Evolutionary conservation across 2,797 vertebrate genomes (phyloP), one percentile per base, ranked within the genome.

Genomic region (Cyprinodon diabolis): DNA sequence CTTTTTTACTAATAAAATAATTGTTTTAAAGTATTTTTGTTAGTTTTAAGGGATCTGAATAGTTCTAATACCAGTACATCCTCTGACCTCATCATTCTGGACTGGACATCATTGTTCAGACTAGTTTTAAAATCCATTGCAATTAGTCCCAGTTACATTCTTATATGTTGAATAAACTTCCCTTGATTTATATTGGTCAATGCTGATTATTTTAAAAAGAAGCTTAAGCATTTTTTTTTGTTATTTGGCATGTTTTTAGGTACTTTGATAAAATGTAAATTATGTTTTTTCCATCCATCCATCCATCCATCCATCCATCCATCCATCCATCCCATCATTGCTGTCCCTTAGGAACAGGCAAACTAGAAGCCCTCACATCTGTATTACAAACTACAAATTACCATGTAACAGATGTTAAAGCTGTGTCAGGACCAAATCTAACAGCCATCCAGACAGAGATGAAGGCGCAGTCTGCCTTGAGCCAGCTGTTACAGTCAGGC

Each of bases 331-430:
- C 40, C 40, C 30, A 30, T 30, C 1, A 30, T 74, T 70, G 43
- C 43, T 47, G 49, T 68, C 79, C 56, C 69, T 76, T 57, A 23
- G 65, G 69, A 66, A 30, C 71, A 21, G 43, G 70, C 54, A 75
- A 23, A 74, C 58, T 5, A 45, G 13, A 23, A 69, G 19, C 68
- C 45, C 68, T 23, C 37, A 60, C 40, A 69, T 55, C 37, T 73
- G 56, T 69, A 56, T 52, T 19, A 74, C 66, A 75, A 75, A 58
- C 84, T 73, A 66, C 68, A 79, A 91, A 83, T 84, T 71, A 85
- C 66, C 65, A 76, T 68, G 60, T 17, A 75, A 78, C 86, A 91
- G 85, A 87, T 89, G 84, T 86, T 83, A 51, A 70, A 45, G 68
- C 52, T 77, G 57, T 72, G 80, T 54, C 79, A 77, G 71, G 67